A percentile compares a stretch with the other conserved stretches of the same genome.
Evolutionary conservation across 2,888 invertebrate genomes (phyloP).

Genomic region (Drosophila flavopinicola): DNA sequence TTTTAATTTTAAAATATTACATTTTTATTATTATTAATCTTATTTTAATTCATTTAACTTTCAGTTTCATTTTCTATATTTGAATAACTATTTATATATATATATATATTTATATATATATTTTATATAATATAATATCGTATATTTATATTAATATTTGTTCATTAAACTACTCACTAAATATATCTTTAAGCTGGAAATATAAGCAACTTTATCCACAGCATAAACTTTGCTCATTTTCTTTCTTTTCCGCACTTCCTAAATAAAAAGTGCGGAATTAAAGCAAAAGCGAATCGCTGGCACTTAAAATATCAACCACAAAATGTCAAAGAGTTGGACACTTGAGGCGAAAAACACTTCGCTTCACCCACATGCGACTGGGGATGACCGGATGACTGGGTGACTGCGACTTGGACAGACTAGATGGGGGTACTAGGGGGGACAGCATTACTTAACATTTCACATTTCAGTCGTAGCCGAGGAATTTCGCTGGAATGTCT

Average conservation of each 20-base stretch:
- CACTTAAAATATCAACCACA: conserved; percentile 76
- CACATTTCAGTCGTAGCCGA: conserved; percentile 32
- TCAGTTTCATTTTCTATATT: too few relatives aligned
- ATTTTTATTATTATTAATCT: too few relatives aligned
- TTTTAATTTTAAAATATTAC: too few relatives aligned
- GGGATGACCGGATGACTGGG: too few relatives aligned
- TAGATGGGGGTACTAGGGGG: neutral
- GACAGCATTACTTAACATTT: conserved; percentile 60
- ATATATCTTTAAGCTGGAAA: neutral
- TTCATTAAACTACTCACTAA: too few relatives aligned
- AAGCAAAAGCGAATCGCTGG: conserved; percentile 19
- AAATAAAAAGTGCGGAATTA: conserved; percentile 4
- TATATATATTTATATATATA: too few relatives aligned
- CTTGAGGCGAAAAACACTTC: conserved; percentile 69
- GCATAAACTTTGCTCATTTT: conserved; percentile 2
- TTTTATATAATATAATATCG: too few relatives aligned
- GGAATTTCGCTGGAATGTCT: conserved; percentile 46
- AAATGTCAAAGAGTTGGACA: conserved; percentile 75
- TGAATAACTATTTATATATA: too few relatives aligned
- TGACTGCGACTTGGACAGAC: too few relatives aligned
- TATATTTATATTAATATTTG: too few relatives aligned
- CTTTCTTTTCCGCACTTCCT: neutral
- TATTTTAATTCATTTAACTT: too few relatives aligned
- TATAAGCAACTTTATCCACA: neutral
- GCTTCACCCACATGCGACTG: conserved; percentile 54